Percentiles rank a stretch among this genome's conserved stretches.
Conservation (phyloP, 2,888 invertebrate species). For the Euplexia lucipara region DNA sequence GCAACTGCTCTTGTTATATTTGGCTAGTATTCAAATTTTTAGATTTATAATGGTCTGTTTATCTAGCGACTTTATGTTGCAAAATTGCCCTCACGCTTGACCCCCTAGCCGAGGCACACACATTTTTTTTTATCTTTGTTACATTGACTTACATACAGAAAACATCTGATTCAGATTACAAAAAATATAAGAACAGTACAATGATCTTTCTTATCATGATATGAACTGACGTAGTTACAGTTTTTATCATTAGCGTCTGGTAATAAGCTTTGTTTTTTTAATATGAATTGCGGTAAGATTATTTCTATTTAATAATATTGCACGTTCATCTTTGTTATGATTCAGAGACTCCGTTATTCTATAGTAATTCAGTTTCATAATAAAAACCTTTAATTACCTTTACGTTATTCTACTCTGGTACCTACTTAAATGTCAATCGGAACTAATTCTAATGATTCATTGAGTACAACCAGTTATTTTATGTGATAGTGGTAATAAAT, state of each 20-base stretch:
- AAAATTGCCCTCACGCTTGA: constrained; percentile 51
- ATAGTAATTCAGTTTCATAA: constrained; percentile 17
- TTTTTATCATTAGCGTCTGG: constrained; percentile 39
- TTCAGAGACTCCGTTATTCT: neutral
- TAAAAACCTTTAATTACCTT: constrained; percentile 3
- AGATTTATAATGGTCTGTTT: constrained; percentile 60
- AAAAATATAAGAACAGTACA: constrained; percentile 59
- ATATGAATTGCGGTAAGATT: constrained; percentile 16
- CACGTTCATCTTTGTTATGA: constrained; percentile 11
- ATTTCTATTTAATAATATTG: constrained; percentile 7
- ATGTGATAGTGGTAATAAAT: constrained; percentile 28
- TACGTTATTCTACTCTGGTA: neutral
- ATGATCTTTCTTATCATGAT: constrained; percentile 61
- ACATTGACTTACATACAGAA: constrained; percentile 31
- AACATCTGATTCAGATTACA: constrained; percentile 48
- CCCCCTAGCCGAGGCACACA: constrained; percentile 38
- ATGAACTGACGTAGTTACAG: constrained; percentile 26
- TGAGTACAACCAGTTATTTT: constrained; percentile 15
- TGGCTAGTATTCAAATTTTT: constrained; percentile 76
- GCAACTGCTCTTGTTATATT: constrained; percentile 63
- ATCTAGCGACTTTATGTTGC: constrained; percentile 30
- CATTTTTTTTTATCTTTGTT: constrained; percentile 36
- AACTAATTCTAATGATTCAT: constrained; percentile 31
- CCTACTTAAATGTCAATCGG: constrained; percentile 13
- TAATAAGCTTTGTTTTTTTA: constrained; percentile 32